Percentiles rank a stretch among this genome's conserved stretches.
Conservation (phyloP, 2,113 vertebrate species). For the Nothocercus julius region DNA sequence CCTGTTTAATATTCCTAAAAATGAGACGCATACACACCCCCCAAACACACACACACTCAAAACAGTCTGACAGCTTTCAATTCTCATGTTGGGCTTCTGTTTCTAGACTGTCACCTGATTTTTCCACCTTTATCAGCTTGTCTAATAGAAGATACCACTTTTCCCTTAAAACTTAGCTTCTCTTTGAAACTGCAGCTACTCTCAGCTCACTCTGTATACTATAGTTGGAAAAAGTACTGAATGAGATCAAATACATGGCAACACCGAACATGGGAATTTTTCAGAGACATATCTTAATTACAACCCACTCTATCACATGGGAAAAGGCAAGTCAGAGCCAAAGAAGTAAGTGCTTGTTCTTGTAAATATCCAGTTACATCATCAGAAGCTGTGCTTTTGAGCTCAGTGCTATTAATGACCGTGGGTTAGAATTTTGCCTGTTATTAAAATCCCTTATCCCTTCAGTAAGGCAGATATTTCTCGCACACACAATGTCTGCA, state of each 20-base stretch:
- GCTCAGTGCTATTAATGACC: neutral
- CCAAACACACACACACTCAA: too few species aligned
- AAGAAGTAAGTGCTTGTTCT: constrained; percentile 51
- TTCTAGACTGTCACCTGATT: neutral
- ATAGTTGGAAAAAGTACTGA: neutral
- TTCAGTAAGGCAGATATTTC: neutral
- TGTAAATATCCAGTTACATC: constrained; percentile 20
- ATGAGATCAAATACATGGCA: constrained; percentile 53
- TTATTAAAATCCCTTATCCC: neutral
- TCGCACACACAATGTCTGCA: neutral
- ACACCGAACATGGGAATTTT: constrained; percentile 39
- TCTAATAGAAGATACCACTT: neutral
- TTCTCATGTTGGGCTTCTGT: neutral
- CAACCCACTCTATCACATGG: constrained; percentile 57
- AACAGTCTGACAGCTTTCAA: neutral
- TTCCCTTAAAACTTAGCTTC: neutral
- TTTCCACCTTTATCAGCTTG: neutral
- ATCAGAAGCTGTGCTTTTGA: constrained; percentile 1
- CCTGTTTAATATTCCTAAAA: neutral
- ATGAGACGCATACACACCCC: neutral
- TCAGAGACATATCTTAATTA: constrained; percentile 49
- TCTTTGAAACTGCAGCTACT: neutral
- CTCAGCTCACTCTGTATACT: neutral
- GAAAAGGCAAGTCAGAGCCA: constrained; percentile 52
- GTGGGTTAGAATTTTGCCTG: neutral